Conservation (phyloP, 2,888 invertebrate species). For the Lasius platythorax region DNA sequence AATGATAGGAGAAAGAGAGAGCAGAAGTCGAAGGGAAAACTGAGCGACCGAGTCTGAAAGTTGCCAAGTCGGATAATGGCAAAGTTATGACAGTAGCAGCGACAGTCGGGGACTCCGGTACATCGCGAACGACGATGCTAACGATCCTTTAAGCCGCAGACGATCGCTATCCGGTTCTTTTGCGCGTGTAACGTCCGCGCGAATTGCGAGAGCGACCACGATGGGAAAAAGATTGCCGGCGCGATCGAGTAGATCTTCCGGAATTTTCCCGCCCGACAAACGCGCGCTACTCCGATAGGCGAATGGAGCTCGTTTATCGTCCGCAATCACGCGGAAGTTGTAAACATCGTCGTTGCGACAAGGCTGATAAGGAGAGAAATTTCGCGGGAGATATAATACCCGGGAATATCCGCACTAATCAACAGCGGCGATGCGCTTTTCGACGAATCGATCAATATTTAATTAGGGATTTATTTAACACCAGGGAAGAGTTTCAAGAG, state of each 20-base stretch:
- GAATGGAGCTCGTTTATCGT: conserved; percentile 48
- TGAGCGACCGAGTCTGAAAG: conserved; percentile 70
- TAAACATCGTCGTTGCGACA: conserved; percentile 50
- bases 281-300: conserved; percentile 23
- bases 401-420: neutral
- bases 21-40: conserved; percentile 21
- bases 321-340: conserved; percentile 46
- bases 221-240: conserved; percentile 50
- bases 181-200: conserved; percentile 12
- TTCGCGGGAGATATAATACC: neutral
- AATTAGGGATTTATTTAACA: conserved; percentile 14
- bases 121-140: conserved; percentile 78
- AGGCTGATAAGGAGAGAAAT: conserved; percentile 38
- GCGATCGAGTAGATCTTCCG: conserved; percentile 49
- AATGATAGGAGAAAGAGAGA: conserved; percentile 4
- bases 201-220: conserved; percentile 29
- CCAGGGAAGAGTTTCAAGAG: neutral
- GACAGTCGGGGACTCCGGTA: conserved; percentile 63
- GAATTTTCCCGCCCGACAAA: conserved; percentile 10
- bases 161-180: conserved; percentile 50
- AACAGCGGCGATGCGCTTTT: neutral
- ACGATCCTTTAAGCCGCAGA: conserved; percentile 80
- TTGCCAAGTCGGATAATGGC: conserved; percentile 84
- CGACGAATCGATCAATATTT: conserved; percentile 18
- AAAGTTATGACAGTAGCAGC: conserved; percentile 80